Evolutionary conservation across 2,888 invertebrate genomes (phyloP).

Genomic region (Melieria picta): DNA sequence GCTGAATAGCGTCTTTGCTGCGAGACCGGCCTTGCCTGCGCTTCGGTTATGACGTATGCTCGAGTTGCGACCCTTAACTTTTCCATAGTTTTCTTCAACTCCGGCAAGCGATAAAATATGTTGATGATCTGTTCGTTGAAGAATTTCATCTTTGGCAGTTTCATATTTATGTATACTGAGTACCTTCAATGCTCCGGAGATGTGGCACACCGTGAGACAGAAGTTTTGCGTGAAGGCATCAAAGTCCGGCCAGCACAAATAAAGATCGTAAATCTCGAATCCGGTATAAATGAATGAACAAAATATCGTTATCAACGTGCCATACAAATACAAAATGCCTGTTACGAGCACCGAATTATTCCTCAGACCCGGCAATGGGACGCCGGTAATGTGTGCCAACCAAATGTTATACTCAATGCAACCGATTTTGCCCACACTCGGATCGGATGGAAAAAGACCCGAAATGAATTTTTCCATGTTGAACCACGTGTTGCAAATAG

Average conservation of each 20-base stretch:
- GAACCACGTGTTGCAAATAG: background rate
- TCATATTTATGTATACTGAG: background rate
- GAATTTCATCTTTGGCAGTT: background rate
- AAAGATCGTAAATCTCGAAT: conserved; percentile 44
- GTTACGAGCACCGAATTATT: conserved; percentile 40
- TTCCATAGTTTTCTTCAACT: conserved; percentile 27
- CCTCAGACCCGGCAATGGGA: conserved; percentile 49
- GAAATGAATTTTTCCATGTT: conserved; percentile 21
- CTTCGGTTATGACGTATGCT: conserved; percentile 33
- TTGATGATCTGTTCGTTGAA: conserved; percentile 32
- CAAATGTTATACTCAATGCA: conserved; percentile 53
- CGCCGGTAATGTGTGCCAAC: conserved; percentile 50
- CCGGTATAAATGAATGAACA: conserved; percentile 40
- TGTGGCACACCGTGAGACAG: conserved; percentile 43
- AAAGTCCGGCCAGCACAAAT: conserved; percentile 37
- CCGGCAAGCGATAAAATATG: conserved; percentile 32
- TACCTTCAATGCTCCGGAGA: conserved; percentile 43
- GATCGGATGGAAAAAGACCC: conserved; percentile 44
- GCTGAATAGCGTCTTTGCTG: background rate
- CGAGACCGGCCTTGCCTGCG: conserved; percentile 26
- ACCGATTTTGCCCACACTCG: conserved; percentile 48
- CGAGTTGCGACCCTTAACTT: conserved; percentile 24
- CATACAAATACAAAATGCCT: conserved; percentile 33
- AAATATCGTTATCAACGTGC: conserved; percentile 25
- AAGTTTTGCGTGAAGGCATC: conserved; percentile 44